Conservation (phyloP, 2,888 invertebrate species). For the Drosophila fungiperda region DNA sequence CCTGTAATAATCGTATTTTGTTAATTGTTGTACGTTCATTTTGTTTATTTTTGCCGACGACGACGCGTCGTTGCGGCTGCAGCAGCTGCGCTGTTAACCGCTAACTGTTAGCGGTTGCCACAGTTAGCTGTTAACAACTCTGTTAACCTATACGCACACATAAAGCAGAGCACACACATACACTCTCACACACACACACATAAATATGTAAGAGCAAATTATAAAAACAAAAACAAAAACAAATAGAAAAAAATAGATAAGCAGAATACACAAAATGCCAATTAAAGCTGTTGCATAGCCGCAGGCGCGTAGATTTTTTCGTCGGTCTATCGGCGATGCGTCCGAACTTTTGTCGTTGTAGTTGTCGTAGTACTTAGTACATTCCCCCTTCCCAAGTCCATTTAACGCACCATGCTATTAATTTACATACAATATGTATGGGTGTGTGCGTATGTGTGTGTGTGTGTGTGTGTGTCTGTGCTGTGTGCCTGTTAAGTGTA, state of each 20-base stretch:
- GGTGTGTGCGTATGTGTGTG: conserved; percentile 7
- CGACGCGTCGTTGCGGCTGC: conserved; percentile 47
- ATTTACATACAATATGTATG: conserved; percentile 4
- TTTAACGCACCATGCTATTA: conserved; percentile 50
- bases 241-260: conserved; percentile 18
- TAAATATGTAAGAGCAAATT: conserved; percentile 18
- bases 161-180: conserved; percentile 10
- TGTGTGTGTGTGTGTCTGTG: conserved; percentile 3
- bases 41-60: conserved; percentile 52
- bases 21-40: conserved; percentile 61
- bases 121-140: conserved; percentile 18
- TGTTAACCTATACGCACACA: conserved; percentile 23
- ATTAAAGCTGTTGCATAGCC: conserved; percentile 57
- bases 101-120: conserved; percentile 7
- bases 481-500: conserved; percentile 8
- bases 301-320: conserved; percentile 42
- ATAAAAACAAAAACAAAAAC: conserved; percentile 1
- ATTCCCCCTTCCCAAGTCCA: conserved; percentile 50
- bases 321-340: conserved; percentile 37
- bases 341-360: conserved; percentile 48
- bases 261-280: conserved; percentile 4
- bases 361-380: conserved; percentile 72
- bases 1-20: conserved; percentile 86
- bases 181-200: conserved; percentile 16
- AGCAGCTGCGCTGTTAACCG: conserved; percentile 40